These are phyloP conservation scores for Kryptopterus vitreolus DNA, from an alignment of 2,797 vertebrate genomes.

Conservation along the genomic window DNA sequence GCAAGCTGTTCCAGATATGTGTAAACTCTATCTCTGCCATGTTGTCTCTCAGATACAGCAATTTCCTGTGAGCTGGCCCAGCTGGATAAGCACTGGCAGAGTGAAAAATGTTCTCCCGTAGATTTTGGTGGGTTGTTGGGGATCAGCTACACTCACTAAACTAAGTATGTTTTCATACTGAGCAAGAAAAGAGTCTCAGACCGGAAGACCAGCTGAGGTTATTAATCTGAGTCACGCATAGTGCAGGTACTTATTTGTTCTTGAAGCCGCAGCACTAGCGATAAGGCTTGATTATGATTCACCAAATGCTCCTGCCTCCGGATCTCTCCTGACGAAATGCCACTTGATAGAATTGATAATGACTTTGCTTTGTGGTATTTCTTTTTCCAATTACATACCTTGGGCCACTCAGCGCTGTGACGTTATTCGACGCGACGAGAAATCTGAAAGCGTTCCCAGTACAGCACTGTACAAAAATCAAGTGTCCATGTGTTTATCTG, in stretches of 20 bases:
- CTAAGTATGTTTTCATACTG: slow-evolving; percentile 8
- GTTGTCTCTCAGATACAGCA: slow-evolving; percentile 17
- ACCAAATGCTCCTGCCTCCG: slow-evolving; percentile 35
- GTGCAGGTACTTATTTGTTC: slow-evolving; percentile 39
- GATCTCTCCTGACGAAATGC: slow-evolving; percentile 19
- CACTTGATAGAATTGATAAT: slow-evolving; percentile 16
- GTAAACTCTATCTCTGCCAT: slow-evolving; percentile 45
- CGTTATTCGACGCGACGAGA: not conserved
- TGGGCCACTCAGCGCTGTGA: slow-evolving; percentile 3
- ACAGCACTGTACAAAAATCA: not conserved
- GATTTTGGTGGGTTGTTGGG: not conserved
- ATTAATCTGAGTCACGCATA: slow-evolving; percentile 52
- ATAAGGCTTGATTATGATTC: slow-evolving; percentile 41
- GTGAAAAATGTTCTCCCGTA: not conserved
- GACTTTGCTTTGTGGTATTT: not conserved
- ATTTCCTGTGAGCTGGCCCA: slow-evolving; percentile 32
- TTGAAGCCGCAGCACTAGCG: slow-evolving; percentile 19
- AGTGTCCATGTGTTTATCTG: slow-evolving; percentile 6
- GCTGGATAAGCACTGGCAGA: slow-evolving; percentile 7
- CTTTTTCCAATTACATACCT: not conserved
- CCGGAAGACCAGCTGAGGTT: slow-evolving; percentile 30
- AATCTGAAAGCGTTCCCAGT: not conserved
- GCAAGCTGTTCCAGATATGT: slow-evolving; percentile 51
- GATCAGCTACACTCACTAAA: not conserved
- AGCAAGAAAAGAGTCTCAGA: not conserved